phyloP scores from a whole-genome alignment of 2,113 vertebrate genomes.

The Callionymus lyra region DNA sequence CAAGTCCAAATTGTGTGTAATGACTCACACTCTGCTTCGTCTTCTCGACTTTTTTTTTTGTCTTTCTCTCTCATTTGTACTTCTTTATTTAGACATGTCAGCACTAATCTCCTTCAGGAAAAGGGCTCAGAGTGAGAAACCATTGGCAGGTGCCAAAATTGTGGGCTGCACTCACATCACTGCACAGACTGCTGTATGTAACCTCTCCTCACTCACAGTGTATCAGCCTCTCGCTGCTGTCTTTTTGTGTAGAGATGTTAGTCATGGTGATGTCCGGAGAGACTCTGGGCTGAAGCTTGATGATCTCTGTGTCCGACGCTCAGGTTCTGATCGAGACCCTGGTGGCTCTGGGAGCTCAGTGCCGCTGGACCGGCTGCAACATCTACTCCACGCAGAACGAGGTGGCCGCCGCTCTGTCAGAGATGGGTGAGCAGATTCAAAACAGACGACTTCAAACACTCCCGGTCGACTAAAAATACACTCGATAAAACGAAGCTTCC shows the following conservation, averaged over 20 bases:
- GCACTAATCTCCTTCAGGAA: conserved; percentile 95
- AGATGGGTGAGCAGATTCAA: conserved; percentile 35
- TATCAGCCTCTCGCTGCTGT: neutral
- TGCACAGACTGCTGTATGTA: conserved; percentile 89
- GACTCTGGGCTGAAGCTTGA: neutral
- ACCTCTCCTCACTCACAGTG: conserved; percentile 15
- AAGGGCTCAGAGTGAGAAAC: conserved; percentile 96
- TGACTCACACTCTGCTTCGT: no score
- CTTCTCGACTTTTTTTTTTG: neutral
- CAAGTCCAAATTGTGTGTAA: no score
- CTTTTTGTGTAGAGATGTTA: conserved; percentile 1
- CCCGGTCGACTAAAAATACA: neutral
- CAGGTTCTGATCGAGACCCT: conserved; percentile 96
- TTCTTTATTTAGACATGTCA: conserved; percentile 81
- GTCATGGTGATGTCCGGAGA: neutral
- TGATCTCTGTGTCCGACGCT: neutral
- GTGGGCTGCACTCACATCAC: conserved; percentile 98
- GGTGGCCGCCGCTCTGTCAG: conserved; percentile 89
- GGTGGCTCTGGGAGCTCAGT: conserved; percentile 90
- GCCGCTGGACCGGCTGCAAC: conserved; percentile 98
- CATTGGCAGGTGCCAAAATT: conserved; percentile 93
- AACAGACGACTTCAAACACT: conserved; percentile 1
- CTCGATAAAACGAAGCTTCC: neutral
- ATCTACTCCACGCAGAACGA: conserved; percentile 98
- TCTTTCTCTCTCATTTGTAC: conserved; percentile 4